These are phyloP conservation scores for Pandemis cinnamomeana DNA, from an alignment of 2,888 invertebrate genomes.

Conservation along the genomic window DNA sequence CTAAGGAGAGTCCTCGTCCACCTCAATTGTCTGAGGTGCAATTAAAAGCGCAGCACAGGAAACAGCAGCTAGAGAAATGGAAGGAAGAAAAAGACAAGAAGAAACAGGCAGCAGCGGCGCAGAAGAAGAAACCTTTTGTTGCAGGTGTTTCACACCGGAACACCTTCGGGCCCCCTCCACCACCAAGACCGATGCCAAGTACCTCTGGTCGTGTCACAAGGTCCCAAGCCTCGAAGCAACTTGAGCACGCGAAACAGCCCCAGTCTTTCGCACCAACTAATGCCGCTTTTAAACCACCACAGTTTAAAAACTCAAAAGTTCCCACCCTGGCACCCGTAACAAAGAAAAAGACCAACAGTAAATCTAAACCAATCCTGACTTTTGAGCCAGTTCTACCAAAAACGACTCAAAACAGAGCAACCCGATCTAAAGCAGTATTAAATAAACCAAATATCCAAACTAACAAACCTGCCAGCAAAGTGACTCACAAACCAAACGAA, in stretches of 20 bases:
- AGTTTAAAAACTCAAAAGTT: constrained; percentile 56
- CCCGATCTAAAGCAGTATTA: constrained; percentile 42
- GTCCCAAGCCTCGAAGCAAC: constrained; percentile 59
- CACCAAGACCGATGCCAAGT: constrained; percentile 59
- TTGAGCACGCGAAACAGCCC: constrained; percentile 38
- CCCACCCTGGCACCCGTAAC: constrained; percentile 53
- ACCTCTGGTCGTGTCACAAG: constrained; percentile 71
- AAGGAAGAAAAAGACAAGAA: constrained; percentile 73
- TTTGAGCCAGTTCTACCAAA: constrained; percentile 56
- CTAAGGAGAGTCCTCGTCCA: constrained; percentile 53
- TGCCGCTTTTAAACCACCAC: constrained; percentile 81
- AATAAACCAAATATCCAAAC: constrained; percentile 21
- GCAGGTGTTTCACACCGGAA: constrained; percentile 63
- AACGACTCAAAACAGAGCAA: constrained; percentile 42
- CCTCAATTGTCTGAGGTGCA: constrained; percentile 49
- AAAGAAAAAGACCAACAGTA: constrained; percentile 48
- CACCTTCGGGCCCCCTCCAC: constrained; percentile 67
- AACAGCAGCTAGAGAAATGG: constrained; percentile 73
- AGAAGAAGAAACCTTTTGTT: constrained; percentile 75
- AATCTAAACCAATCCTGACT: constrained; percentile 48
- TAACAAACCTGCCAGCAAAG: constrained; percentile 27
- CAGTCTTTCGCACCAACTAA: constrained; percentile 82
- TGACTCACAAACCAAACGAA: constrained; percentile 24
- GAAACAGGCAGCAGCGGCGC: constrained; percentile 61
- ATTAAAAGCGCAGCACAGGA: constrained; percentile 62